These are phyloP conservation scores for Eriocheir sinensis DNA, from an alignment of 1,140 invertebrate genomes.

Conservation along the genomic window DNA sequence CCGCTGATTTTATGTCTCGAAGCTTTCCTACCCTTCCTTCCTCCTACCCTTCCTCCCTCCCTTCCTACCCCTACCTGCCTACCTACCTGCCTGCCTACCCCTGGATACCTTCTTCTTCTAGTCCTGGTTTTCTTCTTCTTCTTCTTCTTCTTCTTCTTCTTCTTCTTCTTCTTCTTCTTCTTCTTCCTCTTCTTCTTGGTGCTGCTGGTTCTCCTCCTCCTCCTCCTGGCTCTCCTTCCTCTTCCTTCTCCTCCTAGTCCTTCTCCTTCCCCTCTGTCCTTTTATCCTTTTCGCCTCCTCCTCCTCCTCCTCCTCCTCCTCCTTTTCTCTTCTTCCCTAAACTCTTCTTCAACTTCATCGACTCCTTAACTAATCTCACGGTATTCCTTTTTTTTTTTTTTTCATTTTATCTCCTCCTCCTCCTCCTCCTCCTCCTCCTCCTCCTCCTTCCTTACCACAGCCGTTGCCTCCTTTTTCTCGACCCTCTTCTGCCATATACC, in stretches of 20 bases:
- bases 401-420: too few relatives aligned
- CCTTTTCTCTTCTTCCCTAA: too few relatives aligned
- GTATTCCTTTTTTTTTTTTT: conserved; percentile 13
- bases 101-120: too few relatives aligned
- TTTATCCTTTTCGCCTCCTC: neutral
- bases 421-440: neutral
- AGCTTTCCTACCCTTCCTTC: conserved; percentile 12
- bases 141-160: too few relatives aligned
- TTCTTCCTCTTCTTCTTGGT: too few relatives aligned
- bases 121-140: too few relatives aligned
- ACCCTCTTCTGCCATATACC: neutral
- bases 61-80: too few relatives aligned
- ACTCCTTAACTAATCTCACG: too few relatives aligned
- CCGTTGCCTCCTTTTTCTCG: neutral
- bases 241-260: neutral
- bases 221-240: neutral
- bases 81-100: too few relatives aligned
- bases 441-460: neutral
- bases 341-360: too few relatives aligned
- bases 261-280: neutral
- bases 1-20: conserved; percentile 15
- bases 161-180: too few relatives aligned
- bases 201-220: too few relatives aligned
- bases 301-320: neutral
- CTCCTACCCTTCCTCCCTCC: neutral